A percentile compares a stretch with the other conserved stretches of the same genome.
phyloP scores from a whole-genome alignment of 1,140 invertebrate genomes.

The Drosophila grimshawi region DNA sequence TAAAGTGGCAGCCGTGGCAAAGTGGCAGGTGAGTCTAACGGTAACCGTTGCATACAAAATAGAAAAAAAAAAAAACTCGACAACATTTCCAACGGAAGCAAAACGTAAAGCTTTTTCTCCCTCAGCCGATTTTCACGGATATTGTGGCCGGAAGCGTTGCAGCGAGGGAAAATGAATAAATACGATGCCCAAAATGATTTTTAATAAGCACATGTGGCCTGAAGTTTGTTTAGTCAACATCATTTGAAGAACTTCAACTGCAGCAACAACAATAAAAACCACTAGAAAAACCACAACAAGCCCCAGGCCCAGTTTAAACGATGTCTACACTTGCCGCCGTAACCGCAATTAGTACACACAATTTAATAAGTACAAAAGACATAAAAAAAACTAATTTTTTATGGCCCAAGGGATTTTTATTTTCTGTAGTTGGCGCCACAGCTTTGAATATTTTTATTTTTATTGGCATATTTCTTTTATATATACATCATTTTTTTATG shows the following conservation, averaged over 20 bases:
- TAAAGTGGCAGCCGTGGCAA: conserved; percentile 56
- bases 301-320: conserved; percentile 56
- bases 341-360: conserved; percentile 74
- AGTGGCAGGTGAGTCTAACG: conserved; percentile 41
- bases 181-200: conserved; percentile 18
- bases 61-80: conserved; percentile 30
- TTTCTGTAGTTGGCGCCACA: conserved; percentile 37
- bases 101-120: conserved; percentile 44
- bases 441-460: conserved; percentile 61
- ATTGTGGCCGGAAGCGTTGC: conserved; percentile 66
- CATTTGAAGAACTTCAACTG: conserved; percentile 53
- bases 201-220: conserved; percentile 29
- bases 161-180: conserved; percentile 10
- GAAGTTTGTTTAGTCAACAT: conserved; percentile 24
- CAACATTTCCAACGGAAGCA: conserved; percentile 59
- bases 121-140: conserved; percentile 33
- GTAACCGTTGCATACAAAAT: conserved; percentile 44
- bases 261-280: no score
- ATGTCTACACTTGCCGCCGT: conserved; percentile 41
- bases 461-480: conserved; percentile 69
- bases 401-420: conserved; percentile 27
- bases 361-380: conserved; percentile 72
- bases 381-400: conserved; percentile 38
- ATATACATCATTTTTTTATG: conserved; percentile 43
- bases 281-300: background rate